These are phyloP conservation scores for Sebastes nivosus DNA, from an alignment of 2,797 vertebrate genomes.

Conservation along the genomic window DNA sequence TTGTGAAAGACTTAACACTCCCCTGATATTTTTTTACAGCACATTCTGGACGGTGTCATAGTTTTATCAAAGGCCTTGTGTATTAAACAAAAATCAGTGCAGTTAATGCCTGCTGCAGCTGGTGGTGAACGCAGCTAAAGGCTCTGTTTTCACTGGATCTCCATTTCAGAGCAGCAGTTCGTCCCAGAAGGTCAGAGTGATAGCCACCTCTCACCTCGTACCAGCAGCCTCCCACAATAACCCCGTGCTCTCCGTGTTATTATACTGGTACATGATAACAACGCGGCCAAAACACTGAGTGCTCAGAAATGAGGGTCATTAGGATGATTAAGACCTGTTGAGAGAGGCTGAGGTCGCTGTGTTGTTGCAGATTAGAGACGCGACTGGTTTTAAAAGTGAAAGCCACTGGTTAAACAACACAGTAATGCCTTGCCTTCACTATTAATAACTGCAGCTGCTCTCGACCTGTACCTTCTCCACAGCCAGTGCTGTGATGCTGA, in stretches of 20 bases:
- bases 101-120: conserved; percentile 8
- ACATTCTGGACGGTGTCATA: conserved; percentile 28
- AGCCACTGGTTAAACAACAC: conserved; percentile 20
- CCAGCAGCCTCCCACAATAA: conserved; percentile 27
- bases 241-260: conserved; percentile 13
- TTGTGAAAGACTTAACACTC: conserved; percentile 25
- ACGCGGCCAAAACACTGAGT: conserved; percentile 21
- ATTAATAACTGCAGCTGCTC: conserved; percentile 10
- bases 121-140: neutral
- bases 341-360: neutral
- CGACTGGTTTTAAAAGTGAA: neutral
- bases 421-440: neutral
- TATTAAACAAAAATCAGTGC: conserved; percentile 29
- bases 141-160: conserved; percentile 18
- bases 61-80: neutral
- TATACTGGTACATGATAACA: conserved; percentile 10
- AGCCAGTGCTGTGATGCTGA: neutral
- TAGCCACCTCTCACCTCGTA: conserved; percentile 40
- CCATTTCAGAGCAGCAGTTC: conserved; percentile 14
- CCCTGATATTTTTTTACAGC: conserved; percentile 18
- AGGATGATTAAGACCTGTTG: conserved; percentile 32
- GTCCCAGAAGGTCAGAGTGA: conserved; percentile 19
- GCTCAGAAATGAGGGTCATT: conserved; percentile 27
- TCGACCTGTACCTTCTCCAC: neutral
- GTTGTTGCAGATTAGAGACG: conserved; percentile 16